phyloP scores from a whole-genome alignment of 2,888 invertebrate genomes.

The Stenodema calcarata region DNA sequence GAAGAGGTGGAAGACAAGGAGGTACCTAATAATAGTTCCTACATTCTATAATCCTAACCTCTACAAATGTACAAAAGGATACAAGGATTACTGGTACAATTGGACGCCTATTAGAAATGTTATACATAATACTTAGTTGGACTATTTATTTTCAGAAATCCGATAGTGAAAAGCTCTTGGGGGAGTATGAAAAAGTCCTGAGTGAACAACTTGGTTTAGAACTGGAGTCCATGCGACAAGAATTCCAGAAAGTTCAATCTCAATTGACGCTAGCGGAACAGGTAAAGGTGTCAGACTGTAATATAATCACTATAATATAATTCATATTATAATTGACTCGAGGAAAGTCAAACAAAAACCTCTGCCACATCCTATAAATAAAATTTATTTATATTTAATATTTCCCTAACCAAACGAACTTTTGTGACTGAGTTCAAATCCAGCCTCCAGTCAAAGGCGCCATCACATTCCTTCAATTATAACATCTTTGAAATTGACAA shows the following conservation, averaged over 20 bases:
- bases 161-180: slow-evolving; percentile 56
- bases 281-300: slow-evolving; percentile 54
- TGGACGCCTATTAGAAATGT: too few relatives aligned
- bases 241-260: slow-evolving; percentile 62
- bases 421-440: too few relatives aligned
- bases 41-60: neutral
- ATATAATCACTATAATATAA: too few relatives aligned
- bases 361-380: too few relatives aligned
- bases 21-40: neutral
- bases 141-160: slow-evolving; percentile 48
- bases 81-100: neutral
- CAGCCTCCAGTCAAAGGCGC: too few relatives aligned
- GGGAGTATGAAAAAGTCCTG: slow-evolving; percentile 57
- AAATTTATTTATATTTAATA: too few relatives aligned
- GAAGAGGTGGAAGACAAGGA: neutral
- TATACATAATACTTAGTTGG: neutral
- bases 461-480: too few relatives aligned
- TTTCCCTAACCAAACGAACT: too few relatives aligned
- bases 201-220: slow-evolving; percentile 57
- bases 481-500: too few relatives aligned
- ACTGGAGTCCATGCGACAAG: slow-evolving; percentile 57
- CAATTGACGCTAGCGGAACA: slow-evolving; percentile 66
- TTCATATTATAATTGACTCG: too few relatives aligned
- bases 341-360: too few relatives aligned
- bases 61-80: too few relatives aligned